A percentile compares a stretch with the other conserved stretches of the same genome.
phyloP scores from a whole-genome alignment of 2,797 vertebrate genomes.

The Sciaenops ocellatus region DNA sequence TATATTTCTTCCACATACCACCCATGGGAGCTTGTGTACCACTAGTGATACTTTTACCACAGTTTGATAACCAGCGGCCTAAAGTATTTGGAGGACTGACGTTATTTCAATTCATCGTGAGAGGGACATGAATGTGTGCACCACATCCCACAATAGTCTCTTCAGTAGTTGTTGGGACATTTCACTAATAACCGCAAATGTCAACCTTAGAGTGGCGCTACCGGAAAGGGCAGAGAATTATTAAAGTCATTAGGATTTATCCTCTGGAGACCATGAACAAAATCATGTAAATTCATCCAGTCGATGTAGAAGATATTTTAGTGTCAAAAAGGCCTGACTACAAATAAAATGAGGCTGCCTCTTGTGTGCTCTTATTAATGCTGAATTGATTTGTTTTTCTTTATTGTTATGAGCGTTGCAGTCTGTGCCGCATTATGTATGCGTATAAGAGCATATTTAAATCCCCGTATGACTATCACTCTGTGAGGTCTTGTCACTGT shows the following conservation, averaged over 20 bases:
- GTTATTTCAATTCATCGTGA: too few relatives aligned
- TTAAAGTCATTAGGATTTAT: not conserved
- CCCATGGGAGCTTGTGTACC: too few relatives aligned
- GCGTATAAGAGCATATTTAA: conserved; percentile 17
- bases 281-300: not conserved
- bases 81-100: too few relatives aligned
- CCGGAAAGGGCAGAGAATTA: not conserved
- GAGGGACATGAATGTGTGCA: not conserved
- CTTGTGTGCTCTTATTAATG: not conserved
- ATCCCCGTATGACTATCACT: conserved; percentile 18
- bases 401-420: conserved; percentile 17
- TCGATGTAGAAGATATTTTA: not conserved
- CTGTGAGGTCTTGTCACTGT: conserved; percentile 24
- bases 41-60: too few relatives aligned
- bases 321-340: not conserved
- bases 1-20: too few relatives aligned
- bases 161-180: not conserved
- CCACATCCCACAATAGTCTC: not conserved
- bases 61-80: too few relatives aligned
- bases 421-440: conserved; percentile 6
- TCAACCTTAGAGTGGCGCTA: not conserved
- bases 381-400: conserved; percentile 3
- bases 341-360: not conserved
- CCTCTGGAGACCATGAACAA: not conserved
- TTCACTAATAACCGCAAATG: not conserved